A percentile compares a stretch with the other conserved stretches of the same genome.
Evolutionary conservation across 2,797 vertebrate species (phyloP).

Genomic region (Microcaecilia unicolor): DNA sequence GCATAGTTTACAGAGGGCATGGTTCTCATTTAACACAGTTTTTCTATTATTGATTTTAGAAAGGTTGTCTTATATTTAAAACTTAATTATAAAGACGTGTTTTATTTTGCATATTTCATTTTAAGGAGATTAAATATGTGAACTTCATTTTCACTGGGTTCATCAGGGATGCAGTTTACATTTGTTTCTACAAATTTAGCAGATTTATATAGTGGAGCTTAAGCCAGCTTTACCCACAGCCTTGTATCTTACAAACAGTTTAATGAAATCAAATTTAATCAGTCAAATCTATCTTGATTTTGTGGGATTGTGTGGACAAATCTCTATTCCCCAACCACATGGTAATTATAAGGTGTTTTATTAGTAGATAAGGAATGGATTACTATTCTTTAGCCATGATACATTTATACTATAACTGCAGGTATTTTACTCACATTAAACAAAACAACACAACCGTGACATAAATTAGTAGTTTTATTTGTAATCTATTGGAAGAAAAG

Average conservation of each 20-base stretch:
- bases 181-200: conserved; percentile 21
- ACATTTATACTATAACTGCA: conserved; percentile 58
- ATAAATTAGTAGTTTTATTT: conserved; percentile 31
- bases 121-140: too few relatives aligned
- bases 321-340: conserved; percentile 63
- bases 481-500: too few relatives aligned
- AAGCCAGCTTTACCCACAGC: conserved; percentile 14
- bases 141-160: too few relatives aligned
- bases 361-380: conserved; percentile 69
- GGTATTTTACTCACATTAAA: conserved; percentile 46
- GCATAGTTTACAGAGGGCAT: too few relatives aligned
- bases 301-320: conserved; percentile 71
- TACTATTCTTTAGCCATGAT: conserved; percentile 56
- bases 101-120: too few relatives aligned
- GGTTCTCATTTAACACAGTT: too few relatives aligned
- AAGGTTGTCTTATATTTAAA: too few relatives aligned
- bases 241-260: conserved; percentile 24
- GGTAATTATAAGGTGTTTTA: conserved; percentile 61
- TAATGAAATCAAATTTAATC: conserved; percentile 64
- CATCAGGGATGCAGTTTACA: conserved; percentile 5
- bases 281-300: conserved; percentile 73
- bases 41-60: too few relatives aligned
- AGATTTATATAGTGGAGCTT: conserved; percentile 20
- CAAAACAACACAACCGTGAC: conserved; percentile 37
- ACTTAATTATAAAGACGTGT: too few relatives aligned